A percentile compares a stretch with the other conserved stretches of the same genome.
Conservation (phyloP, 1,140 invertebrate genomes). For the Drosophila seguyi region DNA sequence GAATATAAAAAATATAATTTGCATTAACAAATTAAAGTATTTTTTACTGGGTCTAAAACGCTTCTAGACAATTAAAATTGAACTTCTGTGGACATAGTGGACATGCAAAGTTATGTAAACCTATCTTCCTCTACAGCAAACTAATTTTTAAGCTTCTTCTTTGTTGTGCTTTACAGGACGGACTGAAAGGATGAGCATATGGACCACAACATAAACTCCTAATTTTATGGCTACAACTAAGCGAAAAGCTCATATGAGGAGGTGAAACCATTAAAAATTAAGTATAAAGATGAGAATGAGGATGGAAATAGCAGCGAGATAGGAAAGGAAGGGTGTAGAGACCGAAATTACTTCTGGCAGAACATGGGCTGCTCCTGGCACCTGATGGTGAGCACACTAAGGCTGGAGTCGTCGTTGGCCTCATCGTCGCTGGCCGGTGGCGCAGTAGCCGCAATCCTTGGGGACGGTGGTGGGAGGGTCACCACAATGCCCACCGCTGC, state of each 20-base stretch:
- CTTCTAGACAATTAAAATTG: background rate
- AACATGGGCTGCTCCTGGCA: slow-evolving; percentile 61
- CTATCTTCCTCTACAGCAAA: background rate
- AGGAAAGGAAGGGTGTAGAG: slow-evolving; percentile 25
- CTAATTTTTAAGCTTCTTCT: background rate
- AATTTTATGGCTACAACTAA: slow-evolving; percentile 63
- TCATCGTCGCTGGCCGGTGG: slow-evolving; percentile 43
- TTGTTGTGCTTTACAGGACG: background rate
- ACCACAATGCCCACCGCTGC: slow-evolving; percentile 17
- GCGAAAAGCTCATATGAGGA: slow-evolving; percentile 62
- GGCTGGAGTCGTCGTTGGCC: slow-evolving; percentile 50
- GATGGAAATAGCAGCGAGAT: slow-evolving; percentile 15
- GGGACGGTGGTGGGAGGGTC: slow-evolving; percentile 11
- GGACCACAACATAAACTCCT: slow-evolving; percentile 60
- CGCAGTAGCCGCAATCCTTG: slow-evolving; percentile 13
- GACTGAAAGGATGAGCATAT: background rate
- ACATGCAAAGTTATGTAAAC: background rate
- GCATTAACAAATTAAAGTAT: background rate
- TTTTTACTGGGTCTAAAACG: background rate
- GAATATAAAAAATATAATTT: fast-evolving
- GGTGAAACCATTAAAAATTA: slow-evolving; percentile 22
- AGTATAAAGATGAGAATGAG: slow-evolving; percentile 7
- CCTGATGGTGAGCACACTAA: slow-evolving; percentile 65
- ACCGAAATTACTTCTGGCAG: slow-evolving; percentile 73
- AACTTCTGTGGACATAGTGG: background rate